Evolutionary conservation across 2,888 invertebrate species (phyloP).

Genomic region (Lacanobia oleracea): DNA sequence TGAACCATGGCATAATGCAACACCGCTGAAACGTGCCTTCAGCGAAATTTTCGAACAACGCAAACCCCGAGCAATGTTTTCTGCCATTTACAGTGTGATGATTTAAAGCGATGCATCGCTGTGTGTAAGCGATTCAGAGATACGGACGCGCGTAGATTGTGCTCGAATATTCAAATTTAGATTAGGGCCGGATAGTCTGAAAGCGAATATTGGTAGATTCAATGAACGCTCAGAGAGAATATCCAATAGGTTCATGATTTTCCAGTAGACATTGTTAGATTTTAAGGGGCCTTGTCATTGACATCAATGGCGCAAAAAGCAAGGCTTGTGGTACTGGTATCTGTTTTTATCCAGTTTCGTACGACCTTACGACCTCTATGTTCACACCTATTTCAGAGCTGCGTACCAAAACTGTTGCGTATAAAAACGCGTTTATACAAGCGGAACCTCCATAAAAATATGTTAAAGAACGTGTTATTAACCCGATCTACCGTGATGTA

Average conservation of each 20-base stretch:
- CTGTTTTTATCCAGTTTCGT: slow-evolving; percentile 29
- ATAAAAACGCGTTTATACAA: slow-evolving; percentile 26
- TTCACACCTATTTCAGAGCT: slow-evolving; percentile 8
- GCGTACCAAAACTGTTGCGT: slow-evolving; percentile 16
- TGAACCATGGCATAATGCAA: slow-evolving; percentile 52
- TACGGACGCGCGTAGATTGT: slow-evolving; percentile 27
- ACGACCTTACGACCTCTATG: slow-evolving; percentile 1
- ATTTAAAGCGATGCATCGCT: slow-evolving; percentile 57
- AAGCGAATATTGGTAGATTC: slow-evolving; percentile 26
- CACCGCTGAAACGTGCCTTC: slow-evolving; percentile 54
- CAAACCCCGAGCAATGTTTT: slow-evolving; percentile 53
- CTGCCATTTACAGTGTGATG: slow-evolving; percentile 53
- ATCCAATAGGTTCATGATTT: background rate
- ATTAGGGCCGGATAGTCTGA: slow-evolving; percentile 28
- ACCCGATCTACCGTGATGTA: slow-evolving; percentile 33
- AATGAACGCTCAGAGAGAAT: slow-evolving; percentile 19
- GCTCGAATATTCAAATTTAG: slow-evolving; percentile 53
- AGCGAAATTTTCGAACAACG: slow-evolving; percentile 55
- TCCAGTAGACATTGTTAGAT: slow-evolving; percentile 8
- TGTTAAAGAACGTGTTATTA: slow-evolving; percentile 7
- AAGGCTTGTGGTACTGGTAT: slow-evolving; percentile 17
- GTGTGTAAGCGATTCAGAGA: slow-evolving; percentile 39
- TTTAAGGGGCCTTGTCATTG: slow-evolving; percentile 49
- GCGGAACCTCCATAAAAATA: background rate
- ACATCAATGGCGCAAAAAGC: slow-evolving; percentile 30